Conservation (phyloP, 1,140 invertebrate species). For the Gryon sp. region DNA sequence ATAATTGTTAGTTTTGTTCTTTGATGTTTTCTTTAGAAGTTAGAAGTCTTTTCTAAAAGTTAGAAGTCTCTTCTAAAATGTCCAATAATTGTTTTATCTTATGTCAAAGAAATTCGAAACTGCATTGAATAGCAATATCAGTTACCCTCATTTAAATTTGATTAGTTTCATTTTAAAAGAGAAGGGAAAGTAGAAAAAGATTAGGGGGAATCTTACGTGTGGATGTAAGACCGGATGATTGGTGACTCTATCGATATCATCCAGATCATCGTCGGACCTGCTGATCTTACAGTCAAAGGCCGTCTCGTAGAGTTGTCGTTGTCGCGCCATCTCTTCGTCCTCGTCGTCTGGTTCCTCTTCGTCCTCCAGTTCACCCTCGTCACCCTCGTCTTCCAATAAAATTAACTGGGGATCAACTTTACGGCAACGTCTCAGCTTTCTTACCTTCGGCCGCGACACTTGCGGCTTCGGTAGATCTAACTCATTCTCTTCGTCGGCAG, state of each 20-base stretch:
- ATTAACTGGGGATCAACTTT: constrained; percentile 73
- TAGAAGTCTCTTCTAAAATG: too few relatives aligned
- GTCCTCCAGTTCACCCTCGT: constrained; percentile 71
- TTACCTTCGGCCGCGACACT: constrained; percentile 76
- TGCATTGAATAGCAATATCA: not conserved
- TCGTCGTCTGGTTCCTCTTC: constrained; percentile 73
- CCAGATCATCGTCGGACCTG: constrained; percentile 89
- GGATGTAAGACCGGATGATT: constrained; percentile 87
- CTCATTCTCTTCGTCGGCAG: constrained; percentile 82
- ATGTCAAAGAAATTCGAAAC: too few relatives aligned
- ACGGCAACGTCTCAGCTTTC: constrained; percentile 77
- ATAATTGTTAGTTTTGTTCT: too few relatives aligned
- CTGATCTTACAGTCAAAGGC: constrained; percentile 93
- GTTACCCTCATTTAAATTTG: not conserved
- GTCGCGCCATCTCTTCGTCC: constrained; percentile 84
- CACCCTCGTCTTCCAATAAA: constrained; percentile 73
- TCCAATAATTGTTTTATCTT: too few relatives aligned
- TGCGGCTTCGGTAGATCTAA: constrained; percentile 78
- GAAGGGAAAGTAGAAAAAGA: too few relatives aligned
- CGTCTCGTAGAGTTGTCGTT: constrained; percentile 91
- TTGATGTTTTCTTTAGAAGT: too few relatives aligned
- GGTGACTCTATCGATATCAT: constrained; percentile 88
- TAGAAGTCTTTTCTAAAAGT: too few relatives aligned
- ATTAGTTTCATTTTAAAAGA: not conserved
- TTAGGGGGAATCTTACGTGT: constrained; percentile 73